Evolutionary conservation across 2,797 vertebrate species (phyloP), one percentile per base, ranked within the genome.

Genomic region (Gadopsis bispinosus): DNA sequence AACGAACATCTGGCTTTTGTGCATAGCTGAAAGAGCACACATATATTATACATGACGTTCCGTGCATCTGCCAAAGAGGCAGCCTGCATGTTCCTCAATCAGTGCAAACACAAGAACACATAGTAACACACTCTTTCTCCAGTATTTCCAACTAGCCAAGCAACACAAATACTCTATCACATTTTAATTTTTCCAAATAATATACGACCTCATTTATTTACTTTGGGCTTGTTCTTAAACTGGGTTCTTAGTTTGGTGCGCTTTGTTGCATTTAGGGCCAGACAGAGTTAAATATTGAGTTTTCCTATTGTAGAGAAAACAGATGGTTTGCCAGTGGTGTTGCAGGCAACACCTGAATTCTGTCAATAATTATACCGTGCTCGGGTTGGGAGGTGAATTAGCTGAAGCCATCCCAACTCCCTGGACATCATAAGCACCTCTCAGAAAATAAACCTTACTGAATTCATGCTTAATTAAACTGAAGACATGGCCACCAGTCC

Each of bases 1-100:
- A 91, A 81, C 51, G 91, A 95, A 95, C 95, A 95, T 94, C 94
- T 95, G 95, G 93, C 93, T 94, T 94, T 94, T 92, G 91, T 94
- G 94, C 93, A 94, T 92, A 93, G 88, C 92, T 94, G 92, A 95
- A 93, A 89, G 87, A 92, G 84, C 78, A 53, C 87, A 83, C 87
- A 94, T 96, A 87, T 93, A 95, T 95, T 93, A 96, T 95, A 95
- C 88, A 96, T 96, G 93, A 94, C 69, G 80, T 77, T 89, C 89
- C 94, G 91, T 91, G 89, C 91, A 91, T 93, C 91, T 95, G 95
- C 92, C 94, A 95, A 92, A 93, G 87, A 90, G 77, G 74, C 89
- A 78, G 85, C 70, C 88, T 83, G 88, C 73, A 82, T 73, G 83
- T 85, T 89, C 83, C 89, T 89, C 92, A 87, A 89, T 89, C 89